phyloP scores from a whole-genome alignment of 2,797 vertebrate species.

The Gastrophryne carolinensis region DNA sequence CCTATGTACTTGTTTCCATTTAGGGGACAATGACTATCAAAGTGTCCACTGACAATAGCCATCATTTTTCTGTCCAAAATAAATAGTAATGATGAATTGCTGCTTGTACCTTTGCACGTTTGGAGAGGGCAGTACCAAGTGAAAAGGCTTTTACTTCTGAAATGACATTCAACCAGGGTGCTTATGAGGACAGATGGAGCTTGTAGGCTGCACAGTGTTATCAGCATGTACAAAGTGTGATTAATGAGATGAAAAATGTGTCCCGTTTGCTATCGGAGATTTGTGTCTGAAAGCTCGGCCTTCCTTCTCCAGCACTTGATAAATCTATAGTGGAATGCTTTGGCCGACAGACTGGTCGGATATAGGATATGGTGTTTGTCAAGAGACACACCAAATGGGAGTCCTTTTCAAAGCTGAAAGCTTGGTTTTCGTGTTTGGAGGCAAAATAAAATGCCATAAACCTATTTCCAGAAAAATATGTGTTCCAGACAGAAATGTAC shows the following conservation, averaged over 20 bases:
- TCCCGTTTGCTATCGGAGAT: slow-evolving; percentile 25
- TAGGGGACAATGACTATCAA: not conserved
- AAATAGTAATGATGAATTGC: slow-evolving; percentile 4
- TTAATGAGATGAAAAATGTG: slow-evolving; percentile 36
- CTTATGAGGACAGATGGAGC: slow-evolving; percentile 33
- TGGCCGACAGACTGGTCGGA: not conserved
- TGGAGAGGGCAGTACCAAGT: not conserved
- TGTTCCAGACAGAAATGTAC: not conserved
- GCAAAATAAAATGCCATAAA: not conserved
- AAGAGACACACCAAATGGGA: not conserved
- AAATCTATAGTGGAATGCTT: slow-evolving; percentile 27
- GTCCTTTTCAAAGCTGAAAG: slow-evolving; percentile 17
- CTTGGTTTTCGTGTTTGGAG: slow-evolving; percentile 9
- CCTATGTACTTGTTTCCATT: too few species aligned
- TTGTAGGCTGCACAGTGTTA: slow-evolving; percentile 30
- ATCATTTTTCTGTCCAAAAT: not conserved
- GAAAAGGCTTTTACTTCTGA: not conserved
- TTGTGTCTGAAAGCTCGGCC: slow-evolving; percentile 25
- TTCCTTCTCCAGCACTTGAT: slow-evolving; percentile 33
- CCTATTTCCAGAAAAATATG: not conserved
- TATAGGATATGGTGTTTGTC: not conserved
- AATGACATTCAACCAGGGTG: not conserved
- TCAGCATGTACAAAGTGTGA: slow-evolving; percentile 48
- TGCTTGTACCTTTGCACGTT: not conserved
- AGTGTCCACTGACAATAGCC: not conserved